phyloP scores from a whole-genome alignment of 2,113 vertebrate species.

The Burhinus oedicnemus region DNA sequence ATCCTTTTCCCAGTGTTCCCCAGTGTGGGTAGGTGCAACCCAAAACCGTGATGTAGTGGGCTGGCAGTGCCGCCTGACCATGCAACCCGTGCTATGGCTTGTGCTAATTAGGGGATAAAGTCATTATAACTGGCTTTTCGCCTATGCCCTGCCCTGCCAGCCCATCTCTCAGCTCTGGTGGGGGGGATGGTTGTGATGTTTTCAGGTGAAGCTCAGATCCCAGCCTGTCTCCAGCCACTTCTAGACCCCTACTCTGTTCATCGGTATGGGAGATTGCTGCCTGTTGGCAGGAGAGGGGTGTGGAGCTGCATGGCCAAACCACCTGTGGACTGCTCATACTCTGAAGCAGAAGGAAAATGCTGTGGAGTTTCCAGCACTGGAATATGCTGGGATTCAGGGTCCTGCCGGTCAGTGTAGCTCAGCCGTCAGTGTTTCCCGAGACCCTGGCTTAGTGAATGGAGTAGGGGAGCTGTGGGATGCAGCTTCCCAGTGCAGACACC shows the following conservation, averaged over 20 bases:
- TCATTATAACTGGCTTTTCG: background rate
- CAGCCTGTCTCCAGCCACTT: background rate
- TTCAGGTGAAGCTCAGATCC: background rate
- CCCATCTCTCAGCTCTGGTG: background rate
- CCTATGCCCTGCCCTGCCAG: background rate
- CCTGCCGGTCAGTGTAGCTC: background rate
- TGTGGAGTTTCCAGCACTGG: background rate
- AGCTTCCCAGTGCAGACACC: background rate
- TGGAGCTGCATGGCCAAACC: accelerated
- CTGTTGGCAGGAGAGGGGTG: background rate
- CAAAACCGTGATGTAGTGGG: background rate
- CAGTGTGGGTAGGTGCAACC: background rate
- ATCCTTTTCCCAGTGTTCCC: background rate
- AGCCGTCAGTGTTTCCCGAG: accelerated
- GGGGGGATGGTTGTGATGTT: background rate
- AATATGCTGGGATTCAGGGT: background rate
- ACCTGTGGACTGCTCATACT: background rate
- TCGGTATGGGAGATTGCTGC: background rate
- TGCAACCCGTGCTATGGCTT: background rate
- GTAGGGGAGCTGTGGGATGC: background rate
- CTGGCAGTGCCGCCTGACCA: accelerated
- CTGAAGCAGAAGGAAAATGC: background rate
- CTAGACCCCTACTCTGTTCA: background rate
- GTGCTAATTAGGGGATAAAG: background rate
- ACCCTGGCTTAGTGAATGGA: background rate